Conservation (phyloP, 1,140 invertebrate species). For the Dendrolimus punctatus region DNA sequence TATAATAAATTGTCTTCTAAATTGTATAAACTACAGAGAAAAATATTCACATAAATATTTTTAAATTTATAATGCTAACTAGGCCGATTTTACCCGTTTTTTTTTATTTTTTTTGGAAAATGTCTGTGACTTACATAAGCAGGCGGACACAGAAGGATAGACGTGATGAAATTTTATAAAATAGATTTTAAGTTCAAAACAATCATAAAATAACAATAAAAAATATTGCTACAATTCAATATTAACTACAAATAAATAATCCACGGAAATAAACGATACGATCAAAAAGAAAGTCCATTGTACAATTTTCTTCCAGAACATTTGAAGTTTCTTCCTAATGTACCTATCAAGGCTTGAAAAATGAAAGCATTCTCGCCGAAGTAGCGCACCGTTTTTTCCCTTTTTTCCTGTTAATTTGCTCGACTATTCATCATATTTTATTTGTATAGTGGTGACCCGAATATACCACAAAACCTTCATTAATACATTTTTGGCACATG, state of each 20-base stretch:
- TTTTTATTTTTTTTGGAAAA: no score
- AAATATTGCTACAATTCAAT: no score
- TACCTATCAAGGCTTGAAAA: conserved; percentile 32
- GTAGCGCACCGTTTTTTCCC: conserved; percentile 18
- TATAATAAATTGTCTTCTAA: no score
- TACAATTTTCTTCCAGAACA: conserved; percentile 24
- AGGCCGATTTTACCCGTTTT: no score
- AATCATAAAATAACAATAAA: no score
- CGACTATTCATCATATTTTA: conserved; percentile 10
- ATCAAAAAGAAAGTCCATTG: conserved; percentile 11
- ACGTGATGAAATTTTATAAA: no score
- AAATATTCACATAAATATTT: no score
- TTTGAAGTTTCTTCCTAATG: conserved; percentile 33
- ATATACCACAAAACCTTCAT: not conserved
- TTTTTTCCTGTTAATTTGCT: conserved; percentile 14
- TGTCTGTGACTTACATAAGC: no score
- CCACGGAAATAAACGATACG: conserved; percentile 7
- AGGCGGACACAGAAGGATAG: no score
- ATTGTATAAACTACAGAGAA: no score
- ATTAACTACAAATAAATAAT: not conserved
- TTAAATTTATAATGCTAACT: no score
- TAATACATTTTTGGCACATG: not conserved
- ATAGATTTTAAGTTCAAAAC: no score
- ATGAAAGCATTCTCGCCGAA: conserved; percentile 21
- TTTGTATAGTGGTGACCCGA: not conserved